phyloP scores from a whole-genome alignment of 2,797 vertebrate species.

The Falco peregrinus region DNA sequence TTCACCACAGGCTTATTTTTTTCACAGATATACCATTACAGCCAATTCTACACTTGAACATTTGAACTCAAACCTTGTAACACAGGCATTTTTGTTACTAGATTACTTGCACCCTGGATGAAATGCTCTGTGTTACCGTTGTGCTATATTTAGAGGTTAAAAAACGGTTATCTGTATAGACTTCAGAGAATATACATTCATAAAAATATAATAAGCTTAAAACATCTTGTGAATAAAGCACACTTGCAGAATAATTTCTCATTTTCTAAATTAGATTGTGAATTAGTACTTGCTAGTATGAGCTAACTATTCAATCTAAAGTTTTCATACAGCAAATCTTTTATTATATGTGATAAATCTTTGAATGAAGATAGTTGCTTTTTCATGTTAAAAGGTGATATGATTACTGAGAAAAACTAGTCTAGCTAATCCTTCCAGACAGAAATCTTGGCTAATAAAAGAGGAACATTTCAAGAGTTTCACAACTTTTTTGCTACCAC shows the following conservation, averaged over 20 bases:
- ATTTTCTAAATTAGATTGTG: not conserved
- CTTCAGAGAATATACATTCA: conserved; percentile 36
- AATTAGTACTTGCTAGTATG: not conserved
- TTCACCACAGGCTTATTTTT: conserved; percentile 76
- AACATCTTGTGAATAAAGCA: conserved; percentile 25
- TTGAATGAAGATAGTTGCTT: not conserved
- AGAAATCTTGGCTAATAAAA: not conserved
- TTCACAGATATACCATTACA: conserved; percentile 76
- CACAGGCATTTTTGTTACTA: conserved; percentile 76
- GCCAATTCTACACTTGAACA: conserved; percentile 64
- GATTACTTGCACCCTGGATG: conserved; percentile 59
- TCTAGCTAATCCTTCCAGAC: not conserved
- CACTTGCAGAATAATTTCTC: not conserved
- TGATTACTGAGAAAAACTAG: not conserved
- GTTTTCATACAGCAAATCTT: not conserved
- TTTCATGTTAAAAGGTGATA: not conserved
- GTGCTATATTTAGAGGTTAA: conserved; percentile 58
- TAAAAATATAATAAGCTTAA: conserved; percentile 25
- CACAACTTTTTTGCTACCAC: not conserved
- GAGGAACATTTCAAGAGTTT: not conserved
- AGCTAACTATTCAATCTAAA: not conserved
- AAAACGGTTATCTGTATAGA: conserved; percentile 58
- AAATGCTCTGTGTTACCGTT: conserved; percentile 64
- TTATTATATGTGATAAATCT: not conserved
- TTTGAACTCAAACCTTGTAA: conserved; percentile 63